Evolutionary conservation across 1,140 invertebrate genomes (phyloP).

Genomic region (Heliconius nattereri): DNA sequence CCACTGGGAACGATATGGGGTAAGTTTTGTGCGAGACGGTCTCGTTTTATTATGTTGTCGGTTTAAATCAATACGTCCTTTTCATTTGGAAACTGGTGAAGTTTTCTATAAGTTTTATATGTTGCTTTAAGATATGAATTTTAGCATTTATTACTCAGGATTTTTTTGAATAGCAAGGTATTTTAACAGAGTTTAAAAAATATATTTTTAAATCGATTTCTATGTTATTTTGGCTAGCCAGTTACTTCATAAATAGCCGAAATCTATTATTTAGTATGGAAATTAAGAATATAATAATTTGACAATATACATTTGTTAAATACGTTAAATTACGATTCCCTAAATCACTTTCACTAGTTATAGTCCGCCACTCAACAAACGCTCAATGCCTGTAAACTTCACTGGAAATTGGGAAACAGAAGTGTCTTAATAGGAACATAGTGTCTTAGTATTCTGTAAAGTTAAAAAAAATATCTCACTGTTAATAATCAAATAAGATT

Average conservation of each 20-base stretch:
- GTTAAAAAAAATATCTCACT: no score
- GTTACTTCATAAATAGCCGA: not conserved
- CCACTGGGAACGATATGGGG: slow-evolving; percentile 52
- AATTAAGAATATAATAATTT: not conserved
- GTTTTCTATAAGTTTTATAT: not conserved
- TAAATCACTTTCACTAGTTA: no score
- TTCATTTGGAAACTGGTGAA: not conserved
- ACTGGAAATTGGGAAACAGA: not conserved
- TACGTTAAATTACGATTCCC: not conserved
- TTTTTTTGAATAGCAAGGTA: no score
- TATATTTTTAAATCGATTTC: no score
- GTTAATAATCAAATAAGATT: no score
- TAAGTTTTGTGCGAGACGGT: slow-evolving; percentile 46
- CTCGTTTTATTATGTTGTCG: slow-evolving; percentile 43
- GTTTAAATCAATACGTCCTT: slow-evolving; percentile 43
- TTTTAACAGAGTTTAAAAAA: no score
- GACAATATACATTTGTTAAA: not conserved
- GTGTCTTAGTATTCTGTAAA: not conserved
- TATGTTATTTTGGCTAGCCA: no score
- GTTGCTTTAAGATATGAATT: not conserved
- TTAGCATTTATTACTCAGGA: no score
- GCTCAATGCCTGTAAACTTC: not conserved
- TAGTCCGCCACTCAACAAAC: not conserved
- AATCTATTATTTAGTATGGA: not conserved
- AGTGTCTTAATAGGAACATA: not conserved